Base-by-base conservation (phyloP, 1,140 invertebrate species). In the Macrostomum lignano region DNA sequence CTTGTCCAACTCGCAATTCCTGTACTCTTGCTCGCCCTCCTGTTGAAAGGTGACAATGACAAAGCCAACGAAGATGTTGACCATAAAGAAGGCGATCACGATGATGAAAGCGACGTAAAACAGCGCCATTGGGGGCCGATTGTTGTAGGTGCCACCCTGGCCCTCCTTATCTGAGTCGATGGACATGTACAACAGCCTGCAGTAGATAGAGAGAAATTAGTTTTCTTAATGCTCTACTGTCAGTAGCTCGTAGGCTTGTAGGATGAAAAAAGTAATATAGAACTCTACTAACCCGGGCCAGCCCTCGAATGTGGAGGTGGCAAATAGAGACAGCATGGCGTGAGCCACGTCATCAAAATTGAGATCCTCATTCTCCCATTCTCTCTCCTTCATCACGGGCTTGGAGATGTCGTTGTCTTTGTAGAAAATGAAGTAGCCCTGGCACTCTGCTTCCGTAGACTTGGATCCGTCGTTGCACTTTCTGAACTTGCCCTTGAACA, bases 1-100 rank as follows among this genome's bases (percentile, higher is more conserved):
- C 61, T 98, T 98, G 58, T 98, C 86, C 38, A 96, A 64, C 57
- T 96, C 88, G 65, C 86, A 96, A 57, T 96, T 93, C 60, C 93
- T 94, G 57, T 96, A 98, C 59, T 98, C 91, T 58, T 94, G 84
- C 65, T 98, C 91, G 53, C 88, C 88, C 62, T 94, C 86, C 52
- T 86, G 93, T 62, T 96, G 66, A 47, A 67, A 67, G 46, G 88
- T 98, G 52, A 98, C 91, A 61, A 98, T 98, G 62, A 98, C 91
- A 68, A 98, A 98, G 79, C 91, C 91, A 45, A 98, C 88, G 67
- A 98, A 98, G 60, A 98, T 98, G 63, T 98, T 98, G 35, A 98
- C 86, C 86, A 96, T 96, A 64, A 96, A 96, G 46, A 64, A 63
- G 13, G 57, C 58, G 25, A 59, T 53, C 33, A 55, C 91, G 58